Conservation (phyloP, 2,113 vertebrate genomes). For the Corythoichthys haematopterus region DNA sequence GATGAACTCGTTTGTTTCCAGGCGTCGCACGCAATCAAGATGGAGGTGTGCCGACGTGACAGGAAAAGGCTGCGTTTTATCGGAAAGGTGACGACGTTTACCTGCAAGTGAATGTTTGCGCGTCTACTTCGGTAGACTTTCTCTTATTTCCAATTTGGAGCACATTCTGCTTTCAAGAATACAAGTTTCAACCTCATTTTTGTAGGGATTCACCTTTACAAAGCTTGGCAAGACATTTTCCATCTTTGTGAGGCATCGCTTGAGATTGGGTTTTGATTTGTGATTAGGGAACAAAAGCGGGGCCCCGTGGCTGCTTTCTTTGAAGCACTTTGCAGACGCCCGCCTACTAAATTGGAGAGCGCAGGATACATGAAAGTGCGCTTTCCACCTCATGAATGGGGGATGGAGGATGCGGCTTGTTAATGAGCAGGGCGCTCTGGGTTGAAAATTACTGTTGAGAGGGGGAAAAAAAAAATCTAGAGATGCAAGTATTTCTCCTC, state of each 20-base stretch:
- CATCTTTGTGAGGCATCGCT: conserved; percentile 16
- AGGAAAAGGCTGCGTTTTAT: no score
- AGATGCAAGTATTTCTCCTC: background rate
- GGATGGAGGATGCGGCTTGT: conserved; percentile 59
- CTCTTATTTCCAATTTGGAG: no score
- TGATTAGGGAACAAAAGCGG: conserved; percentile 50
- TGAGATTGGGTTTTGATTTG: conserved; percentile 40
- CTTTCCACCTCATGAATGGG: conserved; percentile 51
- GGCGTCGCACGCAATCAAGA: background rate
- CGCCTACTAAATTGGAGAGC: conserved; percentile 27
- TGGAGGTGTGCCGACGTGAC: no score
- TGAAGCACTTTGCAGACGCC: conserved; percentile 50
- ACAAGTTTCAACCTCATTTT: no score
- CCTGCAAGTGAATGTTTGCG: no score
- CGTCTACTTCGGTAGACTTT: no score
- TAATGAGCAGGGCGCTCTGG: conserved; percentile 60
- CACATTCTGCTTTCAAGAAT: no score
- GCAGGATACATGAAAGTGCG: conserved; percentile 50
- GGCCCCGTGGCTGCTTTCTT: conserved; percentile 33
- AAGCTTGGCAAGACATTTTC: conserved; percentile 8
- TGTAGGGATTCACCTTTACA: conserved; percentile 12
- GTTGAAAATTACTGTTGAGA: conserved; percentile 64
- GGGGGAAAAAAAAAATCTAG: background rate
- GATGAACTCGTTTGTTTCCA: background rate
- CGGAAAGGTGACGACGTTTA: no score